phyloP scores from a whole-genome alignment of 2,113 vertebrate species.

The Miniopterus natalensis region DNA sequence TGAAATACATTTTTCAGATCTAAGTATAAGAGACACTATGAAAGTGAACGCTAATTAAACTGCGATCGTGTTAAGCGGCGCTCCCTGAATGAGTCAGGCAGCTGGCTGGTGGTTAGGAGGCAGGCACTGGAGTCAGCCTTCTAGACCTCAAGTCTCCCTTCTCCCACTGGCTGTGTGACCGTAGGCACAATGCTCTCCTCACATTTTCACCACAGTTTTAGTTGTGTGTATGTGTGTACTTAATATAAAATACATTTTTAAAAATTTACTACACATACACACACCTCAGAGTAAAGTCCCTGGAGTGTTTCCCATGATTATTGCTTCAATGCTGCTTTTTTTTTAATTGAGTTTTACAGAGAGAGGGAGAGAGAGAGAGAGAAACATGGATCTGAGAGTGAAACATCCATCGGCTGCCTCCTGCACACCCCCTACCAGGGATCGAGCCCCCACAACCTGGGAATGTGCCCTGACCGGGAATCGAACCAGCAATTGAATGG shows the following conservation, averaged over 20 bases:
- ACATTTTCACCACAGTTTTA: not conserved
- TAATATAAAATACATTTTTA: not conserved
- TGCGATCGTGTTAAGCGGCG: not conserved
- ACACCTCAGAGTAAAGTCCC: not conserved
- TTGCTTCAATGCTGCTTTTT: not conserved
- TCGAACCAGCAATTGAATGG: no score
- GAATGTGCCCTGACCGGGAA: no score
- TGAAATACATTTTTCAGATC: not conserved
- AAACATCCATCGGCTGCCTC: no score
- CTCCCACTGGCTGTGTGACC: not conserved
- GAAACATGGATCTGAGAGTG: no score
- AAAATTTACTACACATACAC: not conserved
- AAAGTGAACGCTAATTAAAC: not conserved
- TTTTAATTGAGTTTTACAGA: no score
- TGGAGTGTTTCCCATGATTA: not conserved
- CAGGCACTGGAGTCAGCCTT: not conserved
- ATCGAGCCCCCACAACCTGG: no score
- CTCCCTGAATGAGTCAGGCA: not conserved
- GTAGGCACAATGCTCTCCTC: not conserved
- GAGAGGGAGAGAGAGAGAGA: no score
- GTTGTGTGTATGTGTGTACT: not conserved
- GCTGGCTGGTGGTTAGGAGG: not conserved
- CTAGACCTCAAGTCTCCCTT: not conserved
- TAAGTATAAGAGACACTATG: not conserved
- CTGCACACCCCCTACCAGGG: no score